Percentiles rank a stretch among this genome's conserved stretches.
Evolutionary conservation across 2,888 invertebrate genomes (phyloP).

Genomic region (Morpho deidamia): DNA sequence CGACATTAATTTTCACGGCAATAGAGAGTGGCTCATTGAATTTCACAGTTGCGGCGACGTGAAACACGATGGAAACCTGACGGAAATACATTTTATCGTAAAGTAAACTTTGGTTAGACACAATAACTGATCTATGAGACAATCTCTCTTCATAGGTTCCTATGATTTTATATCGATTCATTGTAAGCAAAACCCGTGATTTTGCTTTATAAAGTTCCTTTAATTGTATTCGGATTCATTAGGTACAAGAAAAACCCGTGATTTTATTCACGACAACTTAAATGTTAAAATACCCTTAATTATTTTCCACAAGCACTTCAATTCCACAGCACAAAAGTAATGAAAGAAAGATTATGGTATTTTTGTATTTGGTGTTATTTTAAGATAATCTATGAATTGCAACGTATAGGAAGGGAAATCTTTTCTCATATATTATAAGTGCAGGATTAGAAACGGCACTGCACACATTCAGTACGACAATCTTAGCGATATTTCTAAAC

Average conservation of each 20-base stretch:
- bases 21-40: conserved; percentile 37
- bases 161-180: not conserved
- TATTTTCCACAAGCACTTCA: too few relatives aligned
- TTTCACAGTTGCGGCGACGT: conserved; percentile 45
- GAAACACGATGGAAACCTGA: conserved; percentile 62
- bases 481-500: not conserved
- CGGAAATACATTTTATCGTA: conserved; percentile 17
- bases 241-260: not conserved
- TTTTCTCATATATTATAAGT: not conserved
- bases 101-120: not conserved
- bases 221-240: too few relatives aligned
- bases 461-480: not conserved
- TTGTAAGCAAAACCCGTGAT: not conserved
- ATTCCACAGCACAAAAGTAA: not conserved
- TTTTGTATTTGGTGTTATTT: not conserved
- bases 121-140: not conserved
- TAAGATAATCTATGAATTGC: not conserved
- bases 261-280: too few relatives aligned
- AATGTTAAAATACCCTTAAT: too few relatives aligned
- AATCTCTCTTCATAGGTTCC: not conserved
- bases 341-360: not conserved
- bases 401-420: not conserved
- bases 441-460: not conserved
- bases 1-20: conserved; percentile 39
- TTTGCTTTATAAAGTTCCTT: too few relatives aligned